Base-by-base conservation (phyloP, 2,113 vertebrate species). In the Plectropomus leopardus region DNA sequence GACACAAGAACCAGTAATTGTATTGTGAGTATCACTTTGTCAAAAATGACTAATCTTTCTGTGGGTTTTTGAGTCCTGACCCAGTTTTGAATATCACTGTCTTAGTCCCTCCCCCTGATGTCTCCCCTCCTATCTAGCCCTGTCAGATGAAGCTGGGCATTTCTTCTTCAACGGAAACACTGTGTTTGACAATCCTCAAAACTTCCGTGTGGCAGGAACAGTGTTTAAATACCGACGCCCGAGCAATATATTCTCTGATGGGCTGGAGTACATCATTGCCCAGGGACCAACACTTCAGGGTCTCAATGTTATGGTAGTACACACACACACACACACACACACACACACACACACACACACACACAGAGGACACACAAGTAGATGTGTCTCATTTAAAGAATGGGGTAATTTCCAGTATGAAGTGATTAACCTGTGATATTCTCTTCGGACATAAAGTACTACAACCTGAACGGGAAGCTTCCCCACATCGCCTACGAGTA, bases 121-220 rank as follows among this genome's bases (percentile, higher is more conserved):
- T 78, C 44, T 71, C 48, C 32, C 6, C 30, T 83, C 23, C 10
- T 57, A 5, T 88, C 14, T 16, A 98, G 97, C 97, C 10, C 94
- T 98, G 0, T 95, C 97, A 50, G 97, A 98, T 84, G 96, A 97
- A 90, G 93, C 91, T 0, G 97, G 97, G 3, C 86, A 93, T 82
- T 98, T 97, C 90, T 97, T 97, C 93, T 96, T 98, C 89, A 98
- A 98, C 0, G 97, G 97, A 26, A 96, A 98, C 89, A 94, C 94
- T 0, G 89, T 95, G 78, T 96, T 97, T 64, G 97, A 97, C 92
- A 95, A 97, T 26, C 96, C 97, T 19, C 95, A 96, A 73, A 98
- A 98, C 92, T 97, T 97, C 93, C 94, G 84, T 13, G 95, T 98
- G 69, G 97, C 96, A 17, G 97, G 96, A 82, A 97, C 97, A 0